Evolutionary conservation across 2,888 invertebrate genomes (phyloP).

Genomic region (Drosophila anomelani): DNA sequence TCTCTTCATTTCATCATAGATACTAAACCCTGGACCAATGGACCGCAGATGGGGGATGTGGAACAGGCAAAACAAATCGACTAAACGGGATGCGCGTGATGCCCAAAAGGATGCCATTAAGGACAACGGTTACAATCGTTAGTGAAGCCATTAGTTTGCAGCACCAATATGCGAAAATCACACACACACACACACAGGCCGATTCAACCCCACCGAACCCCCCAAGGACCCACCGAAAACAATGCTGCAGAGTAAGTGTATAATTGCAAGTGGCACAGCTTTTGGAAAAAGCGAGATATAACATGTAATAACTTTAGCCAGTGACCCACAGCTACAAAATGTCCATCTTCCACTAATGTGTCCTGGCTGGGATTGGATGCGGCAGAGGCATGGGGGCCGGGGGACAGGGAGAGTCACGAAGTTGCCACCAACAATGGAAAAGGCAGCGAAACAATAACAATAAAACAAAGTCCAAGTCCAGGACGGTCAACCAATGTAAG

Average conservation of each 20-base stretch:
- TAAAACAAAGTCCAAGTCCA: conserved; percentile 68
- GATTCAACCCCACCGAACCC: conserved; percentile 25
- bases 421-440: conserved; percentile 57
- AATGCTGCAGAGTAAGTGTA: conserved; percentile 55
- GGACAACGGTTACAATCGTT: conserved; percentile 77
- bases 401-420: conserved; percentile 43
- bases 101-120: conserved; percentile 72
- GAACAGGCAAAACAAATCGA: conserved; percentile 50
- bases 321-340: conserved; percentile 53
- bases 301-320: conserved; percentile 69
- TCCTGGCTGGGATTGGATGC: conserved; percentile 47
- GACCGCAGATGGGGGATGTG: conserved; percentile 4
- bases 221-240: conserved; percentile 19
- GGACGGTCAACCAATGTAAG: conserved; percentile 47
- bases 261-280: conserved; percentile 71
- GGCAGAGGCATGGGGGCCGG: not conserved
- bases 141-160: conserved; percentile 76
- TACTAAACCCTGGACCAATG: conserved; percentile 33
- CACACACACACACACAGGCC: conserved; percentile 39
- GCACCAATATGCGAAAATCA: conserved; percentile 71
- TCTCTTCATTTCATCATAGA: conserved; percentile 40
- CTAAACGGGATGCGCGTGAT: conserved; percentile 66
- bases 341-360: conserved; percentile 78
- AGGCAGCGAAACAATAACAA: conserved; percentile 71
- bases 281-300: conserved; percentile 66